Evolutionary conservation across 2,113 vertebrate genomes (phyloP).

Genomic region (Gavia stellata): DNA sequence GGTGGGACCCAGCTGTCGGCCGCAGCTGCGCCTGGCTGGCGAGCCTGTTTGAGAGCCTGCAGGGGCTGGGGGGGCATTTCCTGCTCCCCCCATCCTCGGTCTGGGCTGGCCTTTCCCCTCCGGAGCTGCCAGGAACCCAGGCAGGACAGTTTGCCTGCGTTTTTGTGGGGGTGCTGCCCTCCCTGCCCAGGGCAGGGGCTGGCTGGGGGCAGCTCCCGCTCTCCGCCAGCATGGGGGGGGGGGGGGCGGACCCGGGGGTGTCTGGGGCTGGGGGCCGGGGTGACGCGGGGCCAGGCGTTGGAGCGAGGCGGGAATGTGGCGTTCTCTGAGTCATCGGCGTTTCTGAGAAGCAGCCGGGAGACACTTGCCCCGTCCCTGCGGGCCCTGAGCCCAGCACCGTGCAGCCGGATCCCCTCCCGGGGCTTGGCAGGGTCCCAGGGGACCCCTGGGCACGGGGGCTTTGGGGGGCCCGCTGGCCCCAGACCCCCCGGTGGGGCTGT

Average conservation of each 20-base stretch:
- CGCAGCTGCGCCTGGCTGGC: neutral
- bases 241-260: neutral
- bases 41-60: neutral
- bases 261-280: neutral
- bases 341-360: conserved; percentile 30
- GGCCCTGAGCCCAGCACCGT: neutral
- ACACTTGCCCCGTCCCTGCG: conserved; percentile 1
- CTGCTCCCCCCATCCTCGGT: neutral
- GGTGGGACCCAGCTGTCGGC: neutral
- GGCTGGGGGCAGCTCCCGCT: neutral
- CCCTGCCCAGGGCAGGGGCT: neutral
- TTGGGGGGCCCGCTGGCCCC: fast-evolving
- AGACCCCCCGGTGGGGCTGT: neutral
- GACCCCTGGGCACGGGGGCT: neutral
- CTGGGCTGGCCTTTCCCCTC: neutral
- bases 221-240: neutral
- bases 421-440: neutral
- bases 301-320: neutral
- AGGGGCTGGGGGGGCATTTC: neutral
- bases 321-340: conserved; percentile 29
- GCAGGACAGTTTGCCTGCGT: neutral
- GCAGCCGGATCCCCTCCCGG: neutral
- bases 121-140: neutral
- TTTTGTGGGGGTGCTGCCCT: neutral
- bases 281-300: conserved; percentile 22